A percentile compares a stretch with the other conserved stretches of the same genome.
These are phyloP conservation scores for Thaleichthys pacificus DNA, from an alignment of 2,797 vertebrate genomes.

Conservation along the genomic window DNA sequence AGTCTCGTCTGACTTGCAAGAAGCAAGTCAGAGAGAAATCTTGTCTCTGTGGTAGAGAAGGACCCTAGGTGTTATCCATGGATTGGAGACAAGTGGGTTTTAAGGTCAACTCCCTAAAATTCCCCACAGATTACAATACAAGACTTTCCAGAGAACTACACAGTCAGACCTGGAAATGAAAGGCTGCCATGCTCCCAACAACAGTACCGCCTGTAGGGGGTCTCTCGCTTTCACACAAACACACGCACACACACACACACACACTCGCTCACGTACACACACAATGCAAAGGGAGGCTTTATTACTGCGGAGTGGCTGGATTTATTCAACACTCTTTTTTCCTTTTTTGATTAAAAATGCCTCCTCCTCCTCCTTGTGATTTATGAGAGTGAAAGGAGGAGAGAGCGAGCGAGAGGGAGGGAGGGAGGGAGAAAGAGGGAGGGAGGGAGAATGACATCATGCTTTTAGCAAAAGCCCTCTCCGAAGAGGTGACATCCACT, in stretches of 20 bases:
- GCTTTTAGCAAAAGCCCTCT: slow-evolving; percentile 55
- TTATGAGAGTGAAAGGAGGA: slow-evolving; percentile 56
- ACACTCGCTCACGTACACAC: neutral
- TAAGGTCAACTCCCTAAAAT: too few species aligned
- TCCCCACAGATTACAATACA: too few species aligned
- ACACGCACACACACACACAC: neutral
- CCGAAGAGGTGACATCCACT: slow-evolving; percentile 48
- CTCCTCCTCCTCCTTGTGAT: slow-evolving; percentile 70
- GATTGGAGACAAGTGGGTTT: too few species aligned
- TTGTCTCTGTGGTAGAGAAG: too few species aligned
- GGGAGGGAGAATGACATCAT: slow-evolving; percentile 72
- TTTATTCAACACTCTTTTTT: slow-evolving; percentile 73
- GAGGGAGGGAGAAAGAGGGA: slow-evolving; percentile 43
- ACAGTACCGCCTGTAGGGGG: neutral
- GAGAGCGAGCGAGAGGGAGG: slow-evolving; percentile 27
- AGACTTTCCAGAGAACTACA: neutral
- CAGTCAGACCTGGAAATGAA: neutral
- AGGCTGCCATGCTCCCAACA: neutral
- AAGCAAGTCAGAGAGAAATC: too few species aligned
- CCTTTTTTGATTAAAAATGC: slow-evolving; percentile 80
- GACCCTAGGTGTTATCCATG: too few species aligned
- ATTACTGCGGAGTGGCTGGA: slow-evolving; percentile 55
- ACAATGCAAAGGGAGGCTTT: slow-evolving; percentile 39
- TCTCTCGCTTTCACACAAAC: neutral
- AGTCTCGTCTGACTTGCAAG: too few species aligned